Conservation (phyloP, 2,113 vertebrate species). For the Castor canadensis region DNA sequence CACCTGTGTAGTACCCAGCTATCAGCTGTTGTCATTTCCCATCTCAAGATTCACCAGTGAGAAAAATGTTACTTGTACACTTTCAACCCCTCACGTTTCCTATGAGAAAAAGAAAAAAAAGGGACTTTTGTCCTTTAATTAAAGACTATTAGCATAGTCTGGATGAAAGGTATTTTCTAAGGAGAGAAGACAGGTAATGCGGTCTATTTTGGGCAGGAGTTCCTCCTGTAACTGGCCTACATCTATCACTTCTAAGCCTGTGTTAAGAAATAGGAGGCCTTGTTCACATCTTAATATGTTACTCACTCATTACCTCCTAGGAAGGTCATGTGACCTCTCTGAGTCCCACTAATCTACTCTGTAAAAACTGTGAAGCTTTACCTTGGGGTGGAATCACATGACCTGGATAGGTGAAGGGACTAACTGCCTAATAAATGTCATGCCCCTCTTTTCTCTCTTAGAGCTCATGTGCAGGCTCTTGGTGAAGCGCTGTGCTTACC, state of each 20-base stretch:
- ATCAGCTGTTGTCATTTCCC: background rate
- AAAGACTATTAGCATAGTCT: background rate
- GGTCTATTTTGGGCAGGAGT: background rate
- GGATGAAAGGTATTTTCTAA: conserved; percentile 9
- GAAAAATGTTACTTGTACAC: background rate
- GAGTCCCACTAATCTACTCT: background rate
- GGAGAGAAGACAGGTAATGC: background rate
- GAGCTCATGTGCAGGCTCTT: background rate
- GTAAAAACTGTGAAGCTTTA: background rate
- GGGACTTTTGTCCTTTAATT: conserved; percentile 24
- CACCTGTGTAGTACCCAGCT: no score
- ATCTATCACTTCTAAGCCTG: background rate
- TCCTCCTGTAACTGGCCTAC: background rate
- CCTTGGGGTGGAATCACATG: background rate
- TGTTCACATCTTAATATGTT: background rate
- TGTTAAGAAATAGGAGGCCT: background rate
- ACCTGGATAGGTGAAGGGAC: background rate
- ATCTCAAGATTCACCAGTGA: background rate
- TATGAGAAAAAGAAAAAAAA: background rate
- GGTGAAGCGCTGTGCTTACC: background rate
- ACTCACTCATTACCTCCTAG: background rate
- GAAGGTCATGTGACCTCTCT: background rate
- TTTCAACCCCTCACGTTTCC: background rate
- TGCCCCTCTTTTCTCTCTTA: background rate
- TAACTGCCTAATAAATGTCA: background rate